Percentiles rank a stretch among this genome's conserved stretches.
Conservation (phyloP, 2,797 vertebrate species). For the Chelon auratus region DNA sequence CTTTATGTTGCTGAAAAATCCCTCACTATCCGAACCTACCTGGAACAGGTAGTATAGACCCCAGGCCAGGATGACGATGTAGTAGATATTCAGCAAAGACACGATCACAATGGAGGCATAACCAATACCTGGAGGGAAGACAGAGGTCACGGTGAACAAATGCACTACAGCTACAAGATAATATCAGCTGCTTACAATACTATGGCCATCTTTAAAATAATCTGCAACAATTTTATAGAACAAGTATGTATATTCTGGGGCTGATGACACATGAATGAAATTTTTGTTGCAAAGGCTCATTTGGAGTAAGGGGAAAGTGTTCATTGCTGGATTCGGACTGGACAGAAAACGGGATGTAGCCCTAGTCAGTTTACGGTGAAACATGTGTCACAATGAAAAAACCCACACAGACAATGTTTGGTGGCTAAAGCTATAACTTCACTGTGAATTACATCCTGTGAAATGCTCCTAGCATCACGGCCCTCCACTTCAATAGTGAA, state of each 20-base stretch:
- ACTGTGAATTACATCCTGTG: not conserved
- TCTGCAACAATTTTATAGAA: too few relatives aligned
- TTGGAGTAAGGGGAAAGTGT: not conserved
- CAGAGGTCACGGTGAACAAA: not conserved
- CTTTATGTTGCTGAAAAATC: too few relatives aligned
- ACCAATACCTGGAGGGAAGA: constrained; percentile 91
- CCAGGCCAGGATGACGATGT: constrained; percentile 99
- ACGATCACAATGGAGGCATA: constrained; percentile 98
- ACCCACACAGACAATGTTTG: not conserved
- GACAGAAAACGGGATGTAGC: constrained; percentile 14
- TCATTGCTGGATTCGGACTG: not conserved
- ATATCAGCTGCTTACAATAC: too few relatives aligned
- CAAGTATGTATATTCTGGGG: too few relatives aligned
- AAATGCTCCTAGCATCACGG: too few relatives aligned
- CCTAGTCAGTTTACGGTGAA: not conserved
- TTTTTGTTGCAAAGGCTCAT: too few relatives aligned
- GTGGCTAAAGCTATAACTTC: not conserved
- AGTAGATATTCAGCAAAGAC: constrained; percentile 97
- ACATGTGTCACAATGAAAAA: not conserved
- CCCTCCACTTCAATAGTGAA: too few relatives aligned
- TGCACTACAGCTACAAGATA: not conserved
- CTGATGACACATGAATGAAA: too few relatives aligned
- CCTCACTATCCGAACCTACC: constrained; percentile 48
- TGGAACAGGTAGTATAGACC: constrained; percentile 97
- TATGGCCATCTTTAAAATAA: too few relatives aligned